Conservation (phyloP, 2,888 invertebrate genomes). For the Melitaea athalia region DNA sequence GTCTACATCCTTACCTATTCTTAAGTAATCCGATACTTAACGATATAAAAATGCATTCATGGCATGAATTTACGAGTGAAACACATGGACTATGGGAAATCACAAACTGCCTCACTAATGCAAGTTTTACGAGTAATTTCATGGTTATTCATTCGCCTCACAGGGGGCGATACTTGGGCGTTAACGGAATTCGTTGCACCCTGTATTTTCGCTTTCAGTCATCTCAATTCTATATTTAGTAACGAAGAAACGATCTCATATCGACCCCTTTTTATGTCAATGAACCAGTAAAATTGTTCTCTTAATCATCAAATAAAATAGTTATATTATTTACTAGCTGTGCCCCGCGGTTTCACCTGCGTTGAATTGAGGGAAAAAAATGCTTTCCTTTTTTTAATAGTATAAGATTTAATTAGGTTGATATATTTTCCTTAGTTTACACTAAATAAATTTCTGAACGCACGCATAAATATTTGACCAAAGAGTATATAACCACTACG, state of each 20-base stretch:
- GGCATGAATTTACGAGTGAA: constrained; percentile 60
- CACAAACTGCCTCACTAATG: constrained; percentile 74
- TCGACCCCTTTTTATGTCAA: constrained; percentile 37
- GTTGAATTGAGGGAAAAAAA: too few species aligned
- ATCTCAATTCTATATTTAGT: constrained; percentile 40
- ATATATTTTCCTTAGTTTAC: too few species aligned
- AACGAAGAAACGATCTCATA: constrained; percentile 36
- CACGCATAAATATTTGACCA: too few species aligned
- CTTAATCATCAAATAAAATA: constrained; percentile 31
- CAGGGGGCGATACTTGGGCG: constrained; percentile 57
- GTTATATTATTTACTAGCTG: constrained; percentile 24
- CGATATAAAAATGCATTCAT: constrained; percentile 41
- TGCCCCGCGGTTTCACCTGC: too few species aligned
- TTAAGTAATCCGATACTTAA: neutral
- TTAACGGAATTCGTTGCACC: constrained; percentile 46
- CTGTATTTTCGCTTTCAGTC: constrained; percentile 43
- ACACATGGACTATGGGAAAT: constrained; percentile 68
- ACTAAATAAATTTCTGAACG: too few species aligned
- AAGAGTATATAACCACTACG: too few species aligned
- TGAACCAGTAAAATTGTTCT: constrained; percentile 39
- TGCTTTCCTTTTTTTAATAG: too few species aligned
- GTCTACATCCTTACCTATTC: neutral
- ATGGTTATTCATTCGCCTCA: constrained; percentile 71
- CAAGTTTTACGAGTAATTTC: constrained; percentile 78
- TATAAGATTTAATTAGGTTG: too few species aligned